A percentile compares a stretch with the other conserved stretches of the same genome.
Evolutionary conservation across 2,113 vertebrate genomes (phyloP).

Genomic region (Maylandia zebra): DNA sequence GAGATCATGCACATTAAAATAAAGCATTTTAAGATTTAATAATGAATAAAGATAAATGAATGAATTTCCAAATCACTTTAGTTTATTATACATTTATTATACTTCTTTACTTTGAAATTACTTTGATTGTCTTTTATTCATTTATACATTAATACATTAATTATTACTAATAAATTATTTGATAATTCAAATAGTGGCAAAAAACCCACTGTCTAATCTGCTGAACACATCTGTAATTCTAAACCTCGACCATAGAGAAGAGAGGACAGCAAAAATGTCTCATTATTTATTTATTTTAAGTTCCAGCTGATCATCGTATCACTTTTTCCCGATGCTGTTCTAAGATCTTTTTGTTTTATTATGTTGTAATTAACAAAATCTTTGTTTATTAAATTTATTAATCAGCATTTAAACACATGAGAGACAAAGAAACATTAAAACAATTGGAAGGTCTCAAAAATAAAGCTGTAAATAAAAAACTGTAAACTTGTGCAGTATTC

Average conservation of each 20-base stretch:
- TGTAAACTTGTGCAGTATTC: neutral
- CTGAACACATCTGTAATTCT: neutral
- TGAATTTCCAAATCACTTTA: neutral
- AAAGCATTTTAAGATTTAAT: neutral
- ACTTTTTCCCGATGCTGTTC: neutral
- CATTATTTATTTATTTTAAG: neutral
- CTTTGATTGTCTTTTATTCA: accelerated
- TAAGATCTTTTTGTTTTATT: neutral
- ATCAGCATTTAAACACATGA: neutral
- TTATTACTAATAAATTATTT: neutral
- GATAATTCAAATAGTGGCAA: neutral
- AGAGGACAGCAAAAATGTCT: neutral
- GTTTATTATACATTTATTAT: neutral
- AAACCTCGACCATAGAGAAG: neutral
- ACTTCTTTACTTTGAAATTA: neutral
- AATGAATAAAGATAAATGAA: neutral
- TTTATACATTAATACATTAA: neutral
- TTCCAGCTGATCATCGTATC: neutral
- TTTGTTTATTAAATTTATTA: accelerated
- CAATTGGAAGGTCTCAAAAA: no score
- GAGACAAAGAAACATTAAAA: no score
- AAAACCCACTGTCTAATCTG: neutral
- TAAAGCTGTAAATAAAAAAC: no score
- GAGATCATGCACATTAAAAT: no score
- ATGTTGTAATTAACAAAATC: neutral